Evolutionary conservation across 2,888 invertebrate genomes (phyloP), one percentile per base, ranked within the genome.

Genomic region (Trichacis sp.): DNA sequence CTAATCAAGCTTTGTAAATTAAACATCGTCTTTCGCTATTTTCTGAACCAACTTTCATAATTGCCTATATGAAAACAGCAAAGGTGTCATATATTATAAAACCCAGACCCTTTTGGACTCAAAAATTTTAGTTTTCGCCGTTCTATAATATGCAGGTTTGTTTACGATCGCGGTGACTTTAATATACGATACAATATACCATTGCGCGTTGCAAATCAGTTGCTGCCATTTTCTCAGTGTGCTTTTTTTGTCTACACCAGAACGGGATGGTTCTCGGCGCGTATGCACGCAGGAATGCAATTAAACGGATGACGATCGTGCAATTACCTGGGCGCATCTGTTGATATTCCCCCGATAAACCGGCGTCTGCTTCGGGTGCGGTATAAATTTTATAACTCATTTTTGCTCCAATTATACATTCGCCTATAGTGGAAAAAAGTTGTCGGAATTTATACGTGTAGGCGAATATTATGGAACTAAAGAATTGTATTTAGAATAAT

Each of bases 301-400:
- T 65, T 69, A 69, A 61, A 64, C 33, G 49, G 17, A 36, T 49
- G 20, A 20, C 46, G 49, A 49, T 51, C 52, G 52, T 66, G 63
- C 55, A 69, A 69, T 69, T 69, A 69, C 52, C 43, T n/a, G 43
- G 52, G 58, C 53, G 52, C 69, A 69, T 69, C 69, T 69, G 69
- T 63, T 69, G 56, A 64, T 65, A 64, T 51, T 48, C 52, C 36
- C 52, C 36, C 54, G 65, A 63, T 65, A 63, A 24, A 63, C 50
- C 42, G 33, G 55, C 56, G 55, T 46, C 55, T 59, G 59, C 54
- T 40, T 52, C 48, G 17, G 56, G 53, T 20, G 38, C 46, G 29
- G 33, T 38, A 64, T 68, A 48, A 54, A 62, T 54, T n/a, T 46
- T 38, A 45, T 12, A 46, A 48, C 61, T 18, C 17, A 45, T 61